phyloP scores from a whole-genome alignment of 2,888 invertebrate genomes.

The Latrodectus hesperus region DNA sequence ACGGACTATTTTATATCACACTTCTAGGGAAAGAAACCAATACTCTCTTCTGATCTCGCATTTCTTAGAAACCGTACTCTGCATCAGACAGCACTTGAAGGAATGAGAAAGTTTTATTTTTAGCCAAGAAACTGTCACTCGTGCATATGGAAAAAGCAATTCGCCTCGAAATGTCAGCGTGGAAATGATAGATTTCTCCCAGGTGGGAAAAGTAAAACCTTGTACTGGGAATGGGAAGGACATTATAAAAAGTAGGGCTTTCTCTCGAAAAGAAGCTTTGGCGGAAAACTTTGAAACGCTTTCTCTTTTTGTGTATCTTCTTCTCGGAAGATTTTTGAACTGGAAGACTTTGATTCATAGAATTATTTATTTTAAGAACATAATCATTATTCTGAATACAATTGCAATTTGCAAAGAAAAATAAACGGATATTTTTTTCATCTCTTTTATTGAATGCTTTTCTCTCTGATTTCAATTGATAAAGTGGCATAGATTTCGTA shows the following conservation, averaged over 20 bases:
- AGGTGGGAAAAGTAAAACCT: background rate
- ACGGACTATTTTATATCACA: background rate
- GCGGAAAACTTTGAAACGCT: too few relatives aligned
- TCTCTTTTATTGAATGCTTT: too few relatives aligned
- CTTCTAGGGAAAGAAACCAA: background rate
- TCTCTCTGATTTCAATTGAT: background rate
- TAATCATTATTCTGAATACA: too few relatives aligned
- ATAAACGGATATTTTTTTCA: too few relatives aligned
- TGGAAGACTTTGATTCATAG: background rate
- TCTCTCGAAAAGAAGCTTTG: background rate
- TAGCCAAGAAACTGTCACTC: background rate
- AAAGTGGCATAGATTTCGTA: background rate
- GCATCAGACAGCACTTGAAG: background rate
- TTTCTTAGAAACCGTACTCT: background rate
- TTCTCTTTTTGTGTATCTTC: background rate
- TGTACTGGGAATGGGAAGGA: background rate
- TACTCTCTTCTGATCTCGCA: background rate
- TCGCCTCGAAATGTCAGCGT: background rate
- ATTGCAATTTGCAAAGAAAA: too few relatives aligned
- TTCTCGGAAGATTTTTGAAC: background rate
- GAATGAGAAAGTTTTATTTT: slow-evolving; percentile 1
- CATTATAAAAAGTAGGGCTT: background rate
- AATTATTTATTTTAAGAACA: too few relatives aligned
- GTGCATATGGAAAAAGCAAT: background rate
- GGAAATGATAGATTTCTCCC: background rate